Evolutionary conservation across 2,888 invertebrate species (phyloP).

Genomic region (Colletes collaris): DNA sequence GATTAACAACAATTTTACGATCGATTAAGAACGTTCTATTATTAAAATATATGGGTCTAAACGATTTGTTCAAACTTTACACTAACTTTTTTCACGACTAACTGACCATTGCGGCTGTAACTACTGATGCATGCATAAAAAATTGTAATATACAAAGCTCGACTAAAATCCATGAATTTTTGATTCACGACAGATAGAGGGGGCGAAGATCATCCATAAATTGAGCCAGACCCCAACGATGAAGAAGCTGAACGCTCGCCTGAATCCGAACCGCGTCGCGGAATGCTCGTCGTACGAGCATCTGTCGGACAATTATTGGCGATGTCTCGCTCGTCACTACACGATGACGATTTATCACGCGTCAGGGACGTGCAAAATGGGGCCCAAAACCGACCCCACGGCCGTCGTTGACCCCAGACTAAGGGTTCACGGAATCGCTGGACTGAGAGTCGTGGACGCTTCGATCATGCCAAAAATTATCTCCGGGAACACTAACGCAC

Average conservation of each 20-base stretch:
- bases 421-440: slow-evolving; percentile 87
- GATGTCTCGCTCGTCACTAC: slow-evolving; percentile 90
- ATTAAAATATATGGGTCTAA: too few relatives aligned
- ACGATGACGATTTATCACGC: slow-evolving; percentile 93
- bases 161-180: neutral
- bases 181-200: slow-evolving; percentile 32
- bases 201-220: slow-evolving; percentile 18
- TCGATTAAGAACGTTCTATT: too few relatives aligned
- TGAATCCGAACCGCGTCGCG: slow-evolving; percentile 24
- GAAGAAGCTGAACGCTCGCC: slow-evolving; percentile 24
- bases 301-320: slow-evolving; percentile 85
- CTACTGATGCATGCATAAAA: too few relatives aligned
- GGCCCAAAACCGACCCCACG: slow-evolving; percentile 84
- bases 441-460: slow-evolving; percentile 91
- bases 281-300: slow-evolving; percentile 23
- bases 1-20: too few relatives aligned
- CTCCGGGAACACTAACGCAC: slow-evolving; percentile 92
- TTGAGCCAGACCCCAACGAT: slow-evolving; percentile 27
- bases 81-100: too few relatives aligned
- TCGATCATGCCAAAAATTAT: slow-evolving; percentile 92
- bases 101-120: too few relatives aligned
- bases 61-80: too few relatives aligned
- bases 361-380: slow-evolving; percentile 93
- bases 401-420: slow-evolving; percentile 84
- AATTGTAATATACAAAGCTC: too few relatives aligned